Evolutionary conservation across 2,113 vertebrate genomes (phyloP), one percentile per base, ranked within the genome.

Genomic region (Pelecanoides urinatrix): DNA sequence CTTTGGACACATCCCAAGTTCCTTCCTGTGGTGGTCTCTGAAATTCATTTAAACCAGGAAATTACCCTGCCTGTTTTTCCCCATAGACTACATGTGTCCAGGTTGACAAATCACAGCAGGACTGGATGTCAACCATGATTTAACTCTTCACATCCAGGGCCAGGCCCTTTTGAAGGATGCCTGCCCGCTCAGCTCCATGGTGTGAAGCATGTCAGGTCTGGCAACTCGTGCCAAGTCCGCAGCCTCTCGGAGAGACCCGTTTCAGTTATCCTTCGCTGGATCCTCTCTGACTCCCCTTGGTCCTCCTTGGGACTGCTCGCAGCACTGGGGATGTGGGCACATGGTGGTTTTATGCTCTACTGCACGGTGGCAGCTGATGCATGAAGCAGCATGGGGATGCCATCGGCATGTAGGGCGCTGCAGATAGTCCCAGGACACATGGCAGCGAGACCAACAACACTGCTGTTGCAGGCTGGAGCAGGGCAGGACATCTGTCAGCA

Each of bases 21-120:
- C 90, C 96, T 97, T 97, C 96, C 96, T 96, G 96, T 5, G 96
- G 96, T 97, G 96, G 96, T 97, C 96, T 96, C 94, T 90, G 93
- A 97, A 96, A 96, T 95, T 93, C 85, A 95, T 96, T 96, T 97
- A 93, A 88, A 95, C 49, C 96, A 95, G 96, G 96, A 97, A 97
- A 96, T 97, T 95, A 88, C 92, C 91, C 94, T 95, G 96, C 90
- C 93, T 96, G 96, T 96, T 97, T 96, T 96, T 96, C 95, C 95
- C 95, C 94, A 85, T 81, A 59, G 87, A 81, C 70, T 91, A 89
- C 84, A 78, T 56, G 93, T 50, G 62, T 93, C 94, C 74, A 93
- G 74, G 70, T 90, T 94, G 90, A 95, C 96, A 96, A 93, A 96
- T 75, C 85, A 82, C 85, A 93, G 94, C 85, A 90, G 77, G 74